Conservation (phyloP, 2,888 invertebrate genomes). For the Lasioglossum lativentre region DNA sequence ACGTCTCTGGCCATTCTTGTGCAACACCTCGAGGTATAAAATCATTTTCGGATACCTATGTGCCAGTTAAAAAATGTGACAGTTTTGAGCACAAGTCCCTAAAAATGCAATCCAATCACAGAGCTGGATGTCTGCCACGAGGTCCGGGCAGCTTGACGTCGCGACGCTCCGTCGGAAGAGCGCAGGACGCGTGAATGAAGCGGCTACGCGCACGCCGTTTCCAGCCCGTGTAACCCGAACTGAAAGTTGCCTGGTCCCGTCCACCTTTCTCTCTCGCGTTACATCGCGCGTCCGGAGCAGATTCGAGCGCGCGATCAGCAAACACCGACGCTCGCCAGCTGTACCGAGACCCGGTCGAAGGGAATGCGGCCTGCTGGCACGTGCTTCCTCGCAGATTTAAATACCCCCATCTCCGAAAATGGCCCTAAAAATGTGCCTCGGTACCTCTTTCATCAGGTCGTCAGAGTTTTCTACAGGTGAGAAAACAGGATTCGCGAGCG, state of each 20-base stretch:
- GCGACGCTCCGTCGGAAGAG: conserved; percentile 16
- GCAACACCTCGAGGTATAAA: too few species aligned
- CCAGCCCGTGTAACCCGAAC: conserved; percentile 73
- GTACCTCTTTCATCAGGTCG: neutral
- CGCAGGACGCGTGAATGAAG: conserved; percentile 72
- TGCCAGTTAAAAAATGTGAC: too few species aligned
- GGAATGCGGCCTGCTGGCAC: conserved; percentile 73
- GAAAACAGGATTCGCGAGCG: neutral
- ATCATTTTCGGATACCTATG: too few species aligned
- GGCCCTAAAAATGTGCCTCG: too few species aligned
- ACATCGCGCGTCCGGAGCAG: conserved; percentile 32
- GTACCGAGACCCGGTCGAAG: conserved; percentile 67
- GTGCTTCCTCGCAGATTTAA: conserved; percentile 66
- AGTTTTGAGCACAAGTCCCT: too few species aligned
- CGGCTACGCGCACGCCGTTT: conserved; percentile 53
- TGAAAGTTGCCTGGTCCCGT: conserved; percentile 56
- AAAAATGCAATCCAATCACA: too few species aligned
- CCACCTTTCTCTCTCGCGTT: conserved; percentile 52
- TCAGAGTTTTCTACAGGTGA: neutral
- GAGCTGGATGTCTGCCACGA: too few species aligned
- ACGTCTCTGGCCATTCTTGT: too few species aligned
- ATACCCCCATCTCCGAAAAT: conserved; percentile 8
- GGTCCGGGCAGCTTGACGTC: neutral
- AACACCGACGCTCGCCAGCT: conserved; percentile 66
- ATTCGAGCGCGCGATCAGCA: conserved; percentile 36